Base-by-base conservation (phyloP, 2,113 vertebrate species). In the Corythoichthys intestinalis region DNA sequence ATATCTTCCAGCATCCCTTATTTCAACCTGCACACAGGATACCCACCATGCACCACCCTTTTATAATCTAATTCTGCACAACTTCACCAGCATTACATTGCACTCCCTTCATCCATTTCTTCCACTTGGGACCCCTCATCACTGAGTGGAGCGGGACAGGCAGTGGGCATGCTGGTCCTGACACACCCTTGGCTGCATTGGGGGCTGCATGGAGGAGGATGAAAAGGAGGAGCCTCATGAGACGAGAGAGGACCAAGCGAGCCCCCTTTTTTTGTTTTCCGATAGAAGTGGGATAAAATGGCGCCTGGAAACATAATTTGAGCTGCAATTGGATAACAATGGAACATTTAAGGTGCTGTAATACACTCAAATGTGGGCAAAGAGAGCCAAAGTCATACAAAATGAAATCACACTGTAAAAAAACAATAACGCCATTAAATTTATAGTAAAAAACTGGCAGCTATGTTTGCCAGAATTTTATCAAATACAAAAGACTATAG, bases 161-260 rank as follows among this genome's bases (percentile, higher is more conserved):
- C 59, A 20, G 59, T 39, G 41, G 15, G 39, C 39, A 46, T 44
- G 38, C 41, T 62, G 59, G 38, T 61, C 59, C 59, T 9, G 59
- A 41, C 59, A 61, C 59, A 61, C 59, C 59, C 39, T 44, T 14
- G 39, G 39, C 59, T 62, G 59, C 59, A 62, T 20, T 39, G 41
- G 5, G 2, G 10, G 58, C 37, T 60, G 34, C 58, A 60, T 60
- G 58, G 37, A 60, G 57, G 35, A 37, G 11, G 35, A 39, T 37
- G 37, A 3, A 4, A 11, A 35, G 5, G 37, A 60, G 15, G 58
- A 38, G 50, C 50, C 50, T 53, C 35, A 12, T 38, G 56, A 28
- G 35, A 58, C 5, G 37, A 60, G 14, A 60, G 37, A 39, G 14
- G 37, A 60, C 13, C 17, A 6, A 53, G 50, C 13, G 48, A 49